These are phyloP conservation scores for Pemphredon lugubris DNA, from an alignment of 2,888 invertebrate species.

Conservation along the genomic window DNA sequence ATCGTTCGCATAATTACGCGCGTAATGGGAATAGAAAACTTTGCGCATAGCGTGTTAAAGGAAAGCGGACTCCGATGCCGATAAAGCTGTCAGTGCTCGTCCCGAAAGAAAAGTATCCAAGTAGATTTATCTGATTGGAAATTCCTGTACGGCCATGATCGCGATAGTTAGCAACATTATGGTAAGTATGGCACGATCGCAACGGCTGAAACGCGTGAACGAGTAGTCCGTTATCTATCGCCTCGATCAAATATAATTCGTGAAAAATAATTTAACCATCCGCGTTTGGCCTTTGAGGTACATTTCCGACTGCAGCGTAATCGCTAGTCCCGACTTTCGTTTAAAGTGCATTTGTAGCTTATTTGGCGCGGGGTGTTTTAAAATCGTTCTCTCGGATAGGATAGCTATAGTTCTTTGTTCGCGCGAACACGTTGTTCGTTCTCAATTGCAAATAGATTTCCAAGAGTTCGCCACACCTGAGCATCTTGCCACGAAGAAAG, in stretches of 20 bases:
- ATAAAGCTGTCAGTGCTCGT: conserved; percentile 34
- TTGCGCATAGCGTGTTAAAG: conserved; percentile 26
- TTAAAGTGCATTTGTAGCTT: conserved; percentile 12
- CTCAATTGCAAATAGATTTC: conserved; percentile 52
- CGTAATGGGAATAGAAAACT: background rate
- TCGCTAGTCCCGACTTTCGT: conserved; percentile 10
- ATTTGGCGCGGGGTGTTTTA: conserved; percentile 19
- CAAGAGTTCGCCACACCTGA: conserved; percentile 30
- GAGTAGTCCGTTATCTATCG: conserved; percentile 19
- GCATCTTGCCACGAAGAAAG: conserved; percentile 14
- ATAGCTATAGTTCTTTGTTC: conserved; percentile 40
- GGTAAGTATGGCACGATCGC: conserved; percentile 23
- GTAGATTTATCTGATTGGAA: conserved; percentile 30
- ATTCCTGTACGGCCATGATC: conserved; percentile 18
- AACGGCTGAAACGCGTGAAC: conserved; percentile 20
- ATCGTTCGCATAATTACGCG: conserved; percentile 20
- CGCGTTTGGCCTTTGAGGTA: too few relatives aligned
- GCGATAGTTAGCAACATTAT: conserved; percentile 9
- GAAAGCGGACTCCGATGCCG: conserved; percentile 29
- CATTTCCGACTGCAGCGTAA: too few relatives aligned
- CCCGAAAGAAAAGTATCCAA: conserved; percentile 25
- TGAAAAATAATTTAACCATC: too few relatives aligned
- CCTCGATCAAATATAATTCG: too few relatives aligned
- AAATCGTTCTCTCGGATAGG: too few relatives aligned
- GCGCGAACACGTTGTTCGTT: conserved; percentile 38